Evolutionary conservation across 2,888 invertebrate species (phyloP), one percentile per base, ranked within the genome.

Genomic region (Arenicola marina): DNA sequence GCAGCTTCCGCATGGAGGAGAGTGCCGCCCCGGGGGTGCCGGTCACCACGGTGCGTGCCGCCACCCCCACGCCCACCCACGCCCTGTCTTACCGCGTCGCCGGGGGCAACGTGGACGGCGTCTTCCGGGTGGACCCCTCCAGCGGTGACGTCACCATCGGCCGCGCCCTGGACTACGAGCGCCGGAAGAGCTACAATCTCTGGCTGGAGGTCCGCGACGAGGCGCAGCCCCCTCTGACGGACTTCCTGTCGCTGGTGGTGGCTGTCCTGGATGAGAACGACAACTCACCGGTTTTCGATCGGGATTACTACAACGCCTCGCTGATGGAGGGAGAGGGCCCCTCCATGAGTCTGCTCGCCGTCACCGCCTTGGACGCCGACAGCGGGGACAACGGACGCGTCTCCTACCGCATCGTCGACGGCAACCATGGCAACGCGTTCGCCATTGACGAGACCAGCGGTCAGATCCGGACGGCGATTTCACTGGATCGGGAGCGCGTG

Each of bases 201-300:
- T 95, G 95, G 95, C 88, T 95, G 65, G 93, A 93, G 86, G 94
- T 93, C 0, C 59, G 61, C 21, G 69, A 68, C 43, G 51, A 57
- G 32, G 44, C 44, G 24, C 28, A 62, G 11, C 66, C 70, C 1
- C 59, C 73, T 2, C 63, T 77, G 21, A 73, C 78, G 2, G 60
- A 68, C 4, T 77, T 65, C 67, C 63, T 67, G 4, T 62, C 71
- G 33, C 67, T 96, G 21, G 88, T 89, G 68, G 90, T 97, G n/a
- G 92, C 91, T 82, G 92, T 97, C 0, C 91, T 92, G 0, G 96
- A 97, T 82, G 89, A 91, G 3, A 97, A 97, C 82, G 96, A 97
- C 79, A 95, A 96, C 82, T 86, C 90, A 0, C 97, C 97, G 0
- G 84, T 90, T 0, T 92, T 82, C 61, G 90, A 91, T 73, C 89